Base-by-base conservation (phyloP, 2,888 invertebrate genomes). In the Mimumesa dahlbomi region DNA sequence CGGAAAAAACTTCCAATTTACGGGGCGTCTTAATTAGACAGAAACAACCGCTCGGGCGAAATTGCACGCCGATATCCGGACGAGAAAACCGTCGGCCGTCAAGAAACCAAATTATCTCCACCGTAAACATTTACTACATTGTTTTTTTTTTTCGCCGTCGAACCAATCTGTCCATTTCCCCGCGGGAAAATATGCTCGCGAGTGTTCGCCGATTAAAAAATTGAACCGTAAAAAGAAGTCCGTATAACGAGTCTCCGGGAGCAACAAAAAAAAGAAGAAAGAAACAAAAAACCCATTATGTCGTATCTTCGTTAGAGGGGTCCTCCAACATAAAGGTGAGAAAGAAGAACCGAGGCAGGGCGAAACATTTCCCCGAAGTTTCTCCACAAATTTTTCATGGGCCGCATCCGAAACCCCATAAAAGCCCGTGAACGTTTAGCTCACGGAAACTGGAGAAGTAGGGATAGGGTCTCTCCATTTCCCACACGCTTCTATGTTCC, bases 311-410 rank as follows among this genome's bases (percentile, higher is more conserved):
- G 25, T 25, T 25, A 25, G n/a, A 34, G 34, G n/a, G n/a, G 34
- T 3, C 34, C 34, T 34, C 2, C 11, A 3, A 4, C 34, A n/a
- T 9, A n/a, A 34, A 7, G 4, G 34, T n/a, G 34, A 9, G 34
- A 19, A 36, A 43, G 43, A 21, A 18, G 21, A 38, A 31, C 13
- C 29, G 14, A 34, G 13, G 34, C 14, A 42, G 50, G 54, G 56
- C 31, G 56, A 59, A 45, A 49, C 43, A 54, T 45, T 50, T 50
- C 50, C 34, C 14, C 38, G 22, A 73, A 78, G 78, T 77, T 70
- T 75, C 67, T 40, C 49, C 50, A 53, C 45, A 61, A 73, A 75
- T 70, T 75, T 77, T 77, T 75, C 67, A 67, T 74, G 46, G 53
- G 57, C 57, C 36, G 43, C 73, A 58, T 59, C 57, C 73, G 43